Percentiles rank a stretch among this genome's conserved stretches.
Conservation (phyloP, 2,797 vertebrate species). For the Cossypha polioptera region DNA sequence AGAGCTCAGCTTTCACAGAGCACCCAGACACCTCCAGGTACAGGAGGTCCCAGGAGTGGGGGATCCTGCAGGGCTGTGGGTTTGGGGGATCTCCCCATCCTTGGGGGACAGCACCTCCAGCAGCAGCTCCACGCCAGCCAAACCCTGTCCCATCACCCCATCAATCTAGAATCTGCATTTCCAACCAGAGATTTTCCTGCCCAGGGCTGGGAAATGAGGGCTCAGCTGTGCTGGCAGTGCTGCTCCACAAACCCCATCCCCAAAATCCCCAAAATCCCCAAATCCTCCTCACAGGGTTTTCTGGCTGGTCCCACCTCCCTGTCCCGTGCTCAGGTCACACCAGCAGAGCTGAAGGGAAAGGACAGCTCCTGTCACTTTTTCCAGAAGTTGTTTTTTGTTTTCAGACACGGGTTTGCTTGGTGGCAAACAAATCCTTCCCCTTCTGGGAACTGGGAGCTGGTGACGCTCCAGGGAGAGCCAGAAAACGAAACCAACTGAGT, state of each 20-base stretch:
- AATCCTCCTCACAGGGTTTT: rapidly evolving
- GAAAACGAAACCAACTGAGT: constrained; percentile 52
- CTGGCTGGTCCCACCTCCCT: background rate
- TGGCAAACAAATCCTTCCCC: background rate
- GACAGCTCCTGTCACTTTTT: background rate
- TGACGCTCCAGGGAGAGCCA: background rate
- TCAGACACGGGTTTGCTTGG: background rate
- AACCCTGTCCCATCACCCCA: background rate
- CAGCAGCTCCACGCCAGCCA: background rate
- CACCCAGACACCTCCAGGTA: background rate
- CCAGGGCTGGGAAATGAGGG: background rate
- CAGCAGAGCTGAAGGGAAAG: background rate
- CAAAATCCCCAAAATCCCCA: background rate
- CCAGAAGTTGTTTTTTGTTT: background rate
- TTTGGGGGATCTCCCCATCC: background rate
- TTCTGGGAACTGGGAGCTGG: background rate
- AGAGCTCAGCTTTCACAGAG: background rate
- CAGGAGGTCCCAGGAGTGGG: background rate
- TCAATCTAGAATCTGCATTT: background rate
- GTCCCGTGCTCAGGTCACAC: rapidly evolving
- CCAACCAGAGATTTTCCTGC: background rate
- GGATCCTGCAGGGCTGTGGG: rapidly evolving
- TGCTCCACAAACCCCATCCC: background rate
- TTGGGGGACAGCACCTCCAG: background rate
- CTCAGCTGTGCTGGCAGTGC: background rate